A percentile compares a stretch with the other conserved stretches of the same genome.
Evolutionary conservation across 2,797 vertebrate species (phyloP).

Genomic region (Petrocephalus schoutedeni): DNA sequence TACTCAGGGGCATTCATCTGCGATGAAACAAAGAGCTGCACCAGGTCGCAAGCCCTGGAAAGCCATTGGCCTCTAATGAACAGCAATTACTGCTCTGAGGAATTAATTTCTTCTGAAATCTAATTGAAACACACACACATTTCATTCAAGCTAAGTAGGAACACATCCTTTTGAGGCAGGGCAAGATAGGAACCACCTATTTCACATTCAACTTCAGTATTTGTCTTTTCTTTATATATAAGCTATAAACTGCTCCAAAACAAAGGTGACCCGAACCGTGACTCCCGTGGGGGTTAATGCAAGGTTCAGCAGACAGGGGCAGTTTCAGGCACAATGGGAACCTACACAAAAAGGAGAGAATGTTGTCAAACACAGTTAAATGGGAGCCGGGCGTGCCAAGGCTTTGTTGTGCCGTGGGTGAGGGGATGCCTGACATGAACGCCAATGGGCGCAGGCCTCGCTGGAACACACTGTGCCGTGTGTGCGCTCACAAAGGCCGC

Average conservation of each 20-base stretch:
- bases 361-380: conserved; percentile 45
- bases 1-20: conserved; percentile 28
- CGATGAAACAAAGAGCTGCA: conserved; percentile 24
- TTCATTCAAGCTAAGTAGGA: background rate
- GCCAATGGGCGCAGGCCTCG: conserved; percentile 29
- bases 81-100: conserved; percentile 5
- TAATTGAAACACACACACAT: conserved; percentile 10
- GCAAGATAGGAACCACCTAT: background rate
- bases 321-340: conserved; percentile 23
- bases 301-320: background rate
- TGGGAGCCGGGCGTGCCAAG: conserved; percentile 30
- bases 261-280: background rate
- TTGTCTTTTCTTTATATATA: background rate
- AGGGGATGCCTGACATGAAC: conserved; percentile 42
- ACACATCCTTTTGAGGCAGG: background rate
- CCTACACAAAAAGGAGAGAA: conserved; percentile 32
- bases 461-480: conserved; percentile 23
- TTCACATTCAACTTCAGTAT: background rate
- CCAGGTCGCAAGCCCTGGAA: background rate
- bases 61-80: conserved; percentile 8
- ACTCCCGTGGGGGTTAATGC: background rate
- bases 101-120: conserved; percentile 16
- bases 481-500: conserved; percentile 19
- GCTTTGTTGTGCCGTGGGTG: conserved; percentile 37
- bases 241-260: background rate